phyloP scores from a whole-genome alignment of 2,888 invertebrate genomes.

The Caenorhabditis sulstoni region DNA sequence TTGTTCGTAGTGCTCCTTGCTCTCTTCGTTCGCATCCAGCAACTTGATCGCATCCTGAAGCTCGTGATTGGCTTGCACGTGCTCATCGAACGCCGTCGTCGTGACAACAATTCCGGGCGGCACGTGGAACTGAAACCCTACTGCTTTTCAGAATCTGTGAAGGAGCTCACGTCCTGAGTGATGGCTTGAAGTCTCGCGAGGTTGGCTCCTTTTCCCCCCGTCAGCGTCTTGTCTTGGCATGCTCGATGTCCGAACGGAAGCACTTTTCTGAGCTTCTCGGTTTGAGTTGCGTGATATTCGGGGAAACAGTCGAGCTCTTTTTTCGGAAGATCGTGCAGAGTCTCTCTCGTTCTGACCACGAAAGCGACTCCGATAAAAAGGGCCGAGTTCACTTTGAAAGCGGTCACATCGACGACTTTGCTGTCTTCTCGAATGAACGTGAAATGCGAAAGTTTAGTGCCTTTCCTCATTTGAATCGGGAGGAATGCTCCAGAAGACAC shows the following conservation, averaged over 20 bases:
- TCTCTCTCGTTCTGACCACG: constrained; percentile 34
- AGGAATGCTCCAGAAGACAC: constrained; percentile 19
- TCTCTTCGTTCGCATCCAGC: constrained; percentile 25
- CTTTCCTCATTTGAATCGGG: constrained; percentile 43
- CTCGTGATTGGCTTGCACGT: constrained; percentile 56
- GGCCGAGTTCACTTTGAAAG: constrained; percentile 35
- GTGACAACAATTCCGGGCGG: constrained; percentile 74
- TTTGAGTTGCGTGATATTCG: constrained; percentile 48
- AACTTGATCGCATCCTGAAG: constrained; percentile 39
- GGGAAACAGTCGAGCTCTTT: constrained; percentile 34
- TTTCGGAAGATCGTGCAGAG: constrained; percentile 1
- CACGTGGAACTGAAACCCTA: constrained; percentile 68
- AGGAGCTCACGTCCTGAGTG: constrained; percentile 63
- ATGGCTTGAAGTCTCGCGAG: constrained; percentile 85
- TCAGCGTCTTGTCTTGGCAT: constrained; percentile 82
- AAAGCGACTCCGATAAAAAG: constrained; percentile 58
- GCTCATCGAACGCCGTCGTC: constrained; percentile 65
- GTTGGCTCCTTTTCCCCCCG: constrained; percentile 89
- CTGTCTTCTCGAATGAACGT: constrained; percentile 25
- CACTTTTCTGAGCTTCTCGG: constrained; percentile 54
- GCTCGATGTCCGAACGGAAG: constrained; percentile 69
- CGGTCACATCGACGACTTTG: constrained; percentile 42
- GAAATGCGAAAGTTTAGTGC: constrained; percentile 35
- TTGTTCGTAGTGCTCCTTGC: constrained; percentile 34
- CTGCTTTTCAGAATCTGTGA: no score